These are phyloP conservation scores for Aspiorhynchus laticeps DNA, from an alignment of 2,113 vertebrate genomes.

Conservation along the genomic window DNA sequence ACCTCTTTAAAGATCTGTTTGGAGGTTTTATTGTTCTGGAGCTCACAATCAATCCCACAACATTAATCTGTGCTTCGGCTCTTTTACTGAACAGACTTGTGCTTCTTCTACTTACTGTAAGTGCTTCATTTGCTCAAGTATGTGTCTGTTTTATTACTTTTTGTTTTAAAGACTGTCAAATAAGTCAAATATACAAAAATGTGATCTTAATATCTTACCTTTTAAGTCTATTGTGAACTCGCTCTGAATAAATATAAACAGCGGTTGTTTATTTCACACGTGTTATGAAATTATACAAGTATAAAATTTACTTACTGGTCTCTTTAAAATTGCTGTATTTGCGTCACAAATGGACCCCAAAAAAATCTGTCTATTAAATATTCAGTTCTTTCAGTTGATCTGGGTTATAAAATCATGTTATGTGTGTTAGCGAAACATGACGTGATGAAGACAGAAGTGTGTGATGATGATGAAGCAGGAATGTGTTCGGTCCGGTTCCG, in stretches of 20 bases:
- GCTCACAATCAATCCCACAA: background rate
- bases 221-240: background rate
- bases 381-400: background rate
- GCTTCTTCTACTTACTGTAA: background rate
- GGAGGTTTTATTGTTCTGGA: no score
- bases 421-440: background rate
- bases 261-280: background rate
- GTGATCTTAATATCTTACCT: background rate
- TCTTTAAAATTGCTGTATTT: background rate
- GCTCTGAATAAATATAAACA: constrained; percentile 6
- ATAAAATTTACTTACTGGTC: constrained; percentile 2
- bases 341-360: background rate
- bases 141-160: background rate
- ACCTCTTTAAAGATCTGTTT: no score
- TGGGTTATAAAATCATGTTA: constrained; percentile 10
- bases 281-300: constrained; percentile 6
- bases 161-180: background rate
- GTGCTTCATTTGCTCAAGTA: background rate
- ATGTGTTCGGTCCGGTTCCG: background rate
- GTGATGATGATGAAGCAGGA: background rate
- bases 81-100: background rate
- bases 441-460: no score
- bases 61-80: background rate
- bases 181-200: background rate
- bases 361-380: background rate